Percentiles rank a stretch among this genome's conserved stretches.
These are phyloP conservation scores for Oreotragus oreotragus DNA, from an alignment of 2,113 vertebrate genomes.

Conservation along the genomic window DNA sequence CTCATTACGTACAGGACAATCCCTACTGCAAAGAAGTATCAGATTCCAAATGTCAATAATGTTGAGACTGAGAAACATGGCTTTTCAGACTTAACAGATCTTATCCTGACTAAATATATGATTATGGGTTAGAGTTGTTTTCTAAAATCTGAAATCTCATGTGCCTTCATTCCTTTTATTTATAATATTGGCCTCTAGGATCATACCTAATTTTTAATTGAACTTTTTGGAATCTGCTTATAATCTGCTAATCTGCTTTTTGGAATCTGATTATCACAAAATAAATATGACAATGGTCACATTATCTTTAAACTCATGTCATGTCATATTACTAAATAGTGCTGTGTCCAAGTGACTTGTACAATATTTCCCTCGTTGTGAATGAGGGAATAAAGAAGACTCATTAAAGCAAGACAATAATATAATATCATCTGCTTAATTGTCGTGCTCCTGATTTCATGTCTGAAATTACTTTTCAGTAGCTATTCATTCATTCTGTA, in stretches of 20 bases:
- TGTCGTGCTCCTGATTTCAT: not conserved
- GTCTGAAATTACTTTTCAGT: not conserved
- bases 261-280: conserved; percentile 33
- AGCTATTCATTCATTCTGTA: not conserved
- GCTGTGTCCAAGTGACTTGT: conserved; percentile 34
- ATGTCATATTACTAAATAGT: conserved; percentile 16
- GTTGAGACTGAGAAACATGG: not conserved
- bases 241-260: not conserved
- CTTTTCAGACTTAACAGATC: not conserved
- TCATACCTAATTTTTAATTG: conserved; percentile 4
- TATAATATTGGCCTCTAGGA: not conserved
- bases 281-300: conserved; percentile 41
- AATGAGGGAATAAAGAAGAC: not conserved
- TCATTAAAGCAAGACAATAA: conserved; percentile 7
- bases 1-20: not conserved
- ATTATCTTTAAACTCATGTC: conserved; percentile 33
- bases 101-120: not conserved
- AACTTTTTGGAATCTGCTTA: conserved; percentile 29
- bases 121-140: not conserved
- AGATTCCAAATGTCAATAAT: not conserved
- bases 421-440: conserved; percentile 20
- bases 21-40: not conserved
- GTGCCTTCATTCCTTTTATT: conserved; percentile 10
- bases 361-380: not conserved
- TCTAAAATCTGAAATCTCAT: not conserved